A percentile compares a stretch with the other conserved stretches of the same genome.
phyloP scores from a whole-genome alignment of 1,140 invertebrate genomes.

The Calliphora vicina region DNA sequence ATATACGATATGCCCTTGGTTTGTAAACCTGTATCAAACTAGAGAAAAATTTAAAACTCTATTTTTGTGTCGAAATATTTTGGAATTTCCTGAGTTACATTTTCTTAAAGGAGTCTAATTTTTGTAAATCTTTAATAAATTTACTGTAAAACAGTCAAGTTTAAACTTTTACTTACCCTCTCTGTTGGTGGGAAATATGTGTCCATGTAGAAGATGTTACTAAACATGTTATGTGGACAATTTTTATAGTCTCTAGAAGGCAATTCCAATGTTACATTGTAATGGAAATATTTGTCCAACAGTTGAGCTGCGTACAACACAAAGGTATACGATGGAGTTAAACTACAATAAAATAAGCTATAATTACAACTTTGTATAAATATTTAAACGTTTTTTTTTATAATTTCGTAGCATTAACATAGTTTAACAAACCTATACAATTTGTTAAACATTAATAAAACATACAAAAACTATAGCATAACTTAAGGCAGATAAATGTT shows the following conservation, averaged over 20 bases:
- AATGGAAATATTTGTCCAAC: conserved; percentile 54
- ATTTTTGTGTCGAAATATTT: too few species aligned
- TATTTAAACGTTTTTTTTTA: too few species aligned
- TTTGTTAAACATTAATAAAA: background rate
- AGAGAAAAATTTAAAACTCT: too few species aligned
- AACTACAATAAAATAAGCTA: conserved; percentile 36
- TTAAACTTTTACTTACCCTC: conserved; percentile 52
- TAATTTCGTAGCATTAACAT: too few species aligned
- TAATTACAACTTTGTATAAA: too few species aligned
- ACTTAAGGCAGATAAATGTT: background rate
- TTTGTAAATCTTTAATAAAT: too few species aligned
- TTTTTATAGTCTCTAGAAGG: conserved; percentile 56
- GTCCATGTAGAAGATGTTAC: conserved; percentile 63
- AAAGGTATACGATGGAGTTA: conserved; percentile 40
- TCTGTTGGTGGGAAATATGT: conserved; percentile 60
- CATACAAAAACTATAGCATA: background rate
- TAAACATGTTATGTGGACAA: conserved; percentile 62
- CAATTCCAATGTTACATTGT: conserved; percentile 57
- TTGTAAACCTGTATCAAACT: too few species aligned
- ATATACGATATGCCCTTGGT: too few species aligned
- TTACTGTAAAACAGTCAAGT: too few species aligned
- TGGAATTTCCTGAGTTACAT: too few species aligned
- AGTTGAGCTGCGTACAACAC: conserved; percentile 35
- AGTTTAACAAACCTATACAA: too few species aligned
- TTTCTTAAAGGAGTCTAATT: too few species aligned